Evolutionary conservation across 2,888 invertebrate genomes (phyloP), one percentile per base, ranked within the genome.

Genomic region (Trissolcus brochymenae): DNA sequence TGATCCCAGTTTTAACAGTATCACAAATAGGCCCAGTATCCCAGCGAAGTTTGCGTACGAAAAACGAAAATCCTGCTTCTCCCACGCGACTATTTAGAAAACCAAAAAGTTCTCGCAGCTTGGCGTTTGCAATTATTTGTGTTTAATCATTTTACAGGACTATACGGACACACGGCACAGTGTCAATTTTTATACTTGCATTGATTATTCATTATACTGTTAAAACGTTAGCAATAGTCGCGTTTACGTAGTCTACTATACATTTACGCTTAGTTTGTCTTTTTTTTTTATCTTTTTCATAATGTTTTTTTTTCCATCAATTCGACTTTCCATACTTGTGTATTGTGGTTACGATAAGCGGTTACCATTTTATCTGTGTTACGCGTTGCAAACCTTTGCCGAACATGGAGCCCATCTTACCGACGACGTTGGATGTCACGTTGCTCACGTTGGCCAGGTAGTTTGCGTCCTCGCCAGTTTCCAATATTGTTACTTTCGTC

Each of bases 391-490:
- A 94, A 82, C 96, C 95, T 88, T 96, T 95, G 62, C 96, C 96
- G 84, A 96, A 94, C 89, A 96, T 94, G 90, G 95, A 96, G 83
- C 96, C 96, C 85, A 97, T 94, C 90, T 95, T 92, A 66, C 96
- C 96, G 80, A 95, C 96, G 80, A 96, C 95, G 86, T 95, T 95
- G 80, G 95, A 94, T 46, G 95, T 94, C 21, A 95, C 94, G 86
- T 94, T 94, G 81, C 93, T 93, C 78, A 95, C 91, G 87, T 95
- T 95, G 46, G 94, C 93, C 19, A 94, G 93, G 83, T 92, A 91
- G 88, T 93, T 95, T 41, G 93, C 94, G 85, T 93, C 93, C 85
- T 93, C 93, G 70, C 94, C 93, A 81, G 89, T 92, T 83, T 92
- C 92, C 85, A 92, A 90, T 75, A 92, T 90, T 64, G 92, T 92